Evolutionary conservation across 2,113 vertebrate genomes (phyloP).

Genomic region (Gobiocypris rarus): DNA sequence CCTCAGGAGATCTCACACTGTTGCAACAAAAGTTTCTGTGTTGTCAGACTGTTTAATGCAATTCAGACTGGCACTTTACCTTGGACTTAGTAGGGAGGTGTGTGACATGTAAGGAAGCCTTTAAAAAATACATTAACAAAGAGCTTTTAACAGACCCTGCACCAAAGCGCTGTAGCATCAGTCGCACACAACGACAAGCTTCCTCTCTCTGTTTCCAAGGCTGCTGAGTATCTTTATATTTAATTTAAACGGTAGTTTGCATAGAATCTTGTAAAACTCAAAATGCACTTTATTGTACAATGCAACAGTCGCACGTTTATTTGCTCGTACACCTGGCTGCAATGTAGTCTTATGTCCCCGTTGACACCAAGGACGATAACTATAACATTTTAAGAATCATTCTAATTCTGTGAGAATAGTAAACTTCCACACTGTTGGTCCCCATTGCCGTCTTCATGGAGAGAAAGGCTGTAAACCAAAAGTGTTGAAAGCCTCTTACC

Average conservation of each 20-base stretch:
- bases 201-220: slow-evolving; percentile 10
- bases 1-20: slow-evolving; percentile 56
- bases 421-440: too few species aligned
- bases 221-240: slow-evolving; percentile 20
- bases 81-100: not conserved
- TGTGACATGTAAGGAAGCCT: slow-evolving; percentile 38
- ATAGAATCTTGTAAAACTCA: slow-evolving; percentile 29
- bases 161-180: slow-evolving; percentile 22
- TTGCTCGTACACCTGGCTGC: not conserved
- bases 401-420: not conserved
- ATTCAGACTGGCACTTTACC: slow-evolving; percentile 34
- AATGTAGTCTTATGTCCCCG: not conserved
- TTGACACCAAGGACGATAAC: not conserved
- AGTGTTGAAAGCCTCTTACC: too few species aligned
- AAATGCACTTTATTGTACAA: slow-evolving; percentile 1
- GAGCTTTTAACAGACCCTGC: slow-evolving; percentile 58
- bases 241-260: slow-evolving; percentile 40
- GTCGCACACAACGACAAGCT: slow-evolving; percentile 7
- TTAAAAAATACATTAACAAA: slow-evolving; percentile 60
- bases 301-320: not conserved
- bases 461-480: too few species aligned
- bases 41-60: slow-evolving; percentile 58
- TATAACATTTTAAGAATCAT: not conserved
- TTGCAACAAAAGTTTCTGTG: slow-evolving; percentile 63
- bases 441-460: too few species aligned